Percentiles rank a stretch among this genome's conserved stretches.
Conservation (phyloP, 1,140 invertebrate genomes). For the Hypsibius dujardini region DNA sequence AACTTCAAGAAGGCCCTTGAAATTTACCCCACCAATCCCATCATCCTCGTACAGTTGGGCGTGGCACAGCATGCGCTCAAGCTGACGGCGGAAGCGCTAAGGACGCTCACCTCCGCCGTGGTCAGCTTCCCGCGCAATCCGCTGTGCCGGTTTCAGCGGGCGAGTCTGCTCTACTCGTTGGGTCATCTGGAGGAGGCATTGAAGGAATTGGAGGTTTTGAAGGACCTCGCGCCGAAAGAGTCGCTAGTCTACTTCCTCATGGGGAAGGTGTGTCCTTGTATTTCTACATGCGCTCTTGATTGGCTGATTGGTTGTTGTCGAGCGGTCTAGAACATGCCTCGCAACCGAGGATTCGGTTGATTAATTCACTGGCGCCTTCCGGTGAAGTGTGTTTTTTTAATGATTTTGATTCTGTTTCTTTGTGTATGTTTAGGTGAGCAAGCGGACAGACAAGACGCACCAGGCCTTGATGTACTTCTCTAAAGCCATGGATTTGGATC, state of each 20-base stretch:
- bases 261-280: conserved; percentile 66
- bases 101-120: conserved; percentile 70
- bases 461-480: conserved; percentile 94
- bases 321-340: too few species aligned
- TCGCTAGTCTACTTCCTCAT: conserved; percentile 95
- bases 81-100: conserved; percentile 66
- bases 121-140: conserved; percentile 74
- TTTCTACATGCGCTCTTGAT: too few species aligned
- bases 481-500: conserved; percentile 96
- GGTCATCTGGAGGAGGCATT: conserved; percentile 57
- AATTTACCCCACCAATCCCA: conserved; percentile 80
- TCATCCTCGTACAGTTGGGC: conserved; percentile 84
- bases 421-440: conserved; percentile 79
- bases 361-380: too few species aligned
- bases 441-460: conserved; percentile 87
- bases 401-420: too few species aligned
- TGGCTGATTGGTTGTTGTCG: too few species aligned
- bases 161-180: conserved; percentile 29
- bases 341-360: too few species aligned
- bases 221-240: conserved; percentile 90
- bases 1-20: conserved; percentile 71
- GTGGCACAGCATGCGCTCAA: conserved; percentile 73
- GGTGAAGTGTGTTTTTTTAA: too few species aligned
- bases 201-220: conserved; percentile 77
- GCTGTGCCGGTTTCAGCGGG: conserved; percentile 87